phyloP scores from a whole-genome alignment of 2,797 vertebrate genomes.

The Scolopax bukidnonensis region DNA sequence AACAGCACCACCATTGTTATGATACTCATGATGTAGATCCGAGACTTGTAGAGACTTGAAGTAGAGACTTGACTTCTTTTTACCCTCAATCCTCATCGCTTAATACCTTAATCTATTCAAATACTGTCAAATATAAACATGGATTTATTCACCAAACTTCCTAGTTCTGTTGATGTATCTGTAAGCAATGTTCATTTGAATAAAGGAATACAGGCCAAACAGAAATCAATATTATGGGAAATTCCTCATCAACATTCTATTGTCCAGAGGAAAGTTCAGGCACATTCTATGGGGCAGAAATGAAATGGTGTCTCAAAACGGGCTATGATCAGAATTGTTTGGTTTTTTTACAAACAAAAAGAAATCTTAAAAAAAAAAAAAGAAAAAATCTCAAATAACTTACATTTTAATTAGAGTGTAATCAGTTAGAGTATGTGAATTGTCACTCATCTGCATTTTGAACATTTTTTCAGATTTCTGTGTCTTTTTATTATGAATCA shows the following conservation, averaged over 20 bases:
- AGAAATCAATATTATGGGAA: background rate
- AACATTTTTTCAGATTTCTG: background rate
- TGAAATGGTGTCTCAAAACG: background rate
- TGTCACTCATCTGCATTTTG: background rate
- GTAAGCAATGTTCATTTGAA: background rate
- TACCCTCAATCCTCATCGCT: background rate
- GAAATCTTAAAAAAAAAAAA: background rate
- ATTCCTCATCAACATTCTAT: background rate
- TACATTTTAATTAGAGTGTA: constrained; percentile 5
- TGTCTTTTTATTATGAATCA: background rate
- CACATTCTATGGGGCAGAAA: background rate
- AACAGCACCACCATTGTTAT: background rate
- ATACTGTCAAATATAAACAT: background rate
- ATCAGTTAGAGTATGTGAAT: background rate
- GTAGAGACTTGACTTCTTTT: background rate
- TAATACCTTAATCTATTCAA: background rate
- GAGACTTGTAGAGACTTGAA: background rate
- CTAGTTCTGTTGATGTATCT: background rate
- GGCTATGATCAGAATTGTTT: background rate
- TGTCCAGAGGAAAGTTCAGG: background rate
- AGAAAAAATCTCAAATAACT: background rate
- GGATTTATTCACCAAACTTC: background rate
- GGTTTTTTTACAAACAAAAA: background rate
- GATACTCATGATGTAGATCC: rapidly evolving
- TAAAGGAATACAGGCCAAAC: background rate